These are phyloP conservation scores for Drosophila punjabiensis DNA, from an alignment of 1,140 invertebrate genomes.

Conservation along the genomic window DNA sequence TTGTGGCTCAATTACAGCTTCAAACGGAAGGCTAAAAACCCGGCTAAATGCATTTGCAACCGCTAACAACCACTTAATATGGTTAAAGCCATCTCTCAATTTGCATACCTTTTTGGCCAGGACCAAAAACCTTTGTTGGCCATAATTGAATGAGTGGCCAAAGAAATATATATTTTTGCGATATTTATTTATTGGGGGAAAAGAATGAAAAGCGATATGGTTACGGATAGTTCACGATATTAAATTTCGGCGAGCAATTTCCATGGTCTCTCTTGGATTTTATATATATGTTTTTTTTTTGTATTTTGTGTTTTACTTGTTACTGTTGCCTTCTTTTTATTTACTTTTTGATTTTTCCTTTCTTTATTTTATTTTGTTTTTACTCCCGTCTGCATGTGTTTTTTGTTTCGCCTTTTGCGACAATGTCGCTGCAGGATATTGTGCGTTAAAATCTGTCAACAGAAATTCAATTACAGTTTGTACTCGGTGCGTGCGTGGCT, in stretches of 20 bases:
- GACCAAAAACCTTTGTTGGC: conserved; percentile 8
- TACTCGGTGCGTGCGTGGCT: conserved; percentile 26
- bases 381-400: conserved; percentile 13
- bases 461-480: conserved; percentile 81
- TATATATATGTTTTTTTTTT: conserved; percentile 11
- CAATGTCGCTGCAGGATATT: conserved; percentile 77
- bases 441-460: conserved; percentile 82
- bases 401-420: conserved; percentile 39
- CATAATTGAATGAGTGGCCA: conserved; percentile 29
- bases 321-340: neutral
- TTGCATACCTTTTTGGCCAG: neutral
- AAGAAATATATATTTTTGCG: conserved; percentile 14
- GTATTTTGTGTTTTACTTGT: neutral
- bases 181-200: conserved; percentile 22
- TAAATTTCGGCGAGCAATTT: conserved; percentile 20
- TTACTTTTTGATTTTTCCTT: neutral
- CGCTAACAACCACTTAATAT: conserved; percentile 23
- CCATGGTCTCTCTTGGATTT: conserved; percentile 18
- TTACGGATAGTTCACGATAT: conserved; percentile 8
- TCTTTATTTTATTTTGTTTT: conserved; percentile 1
- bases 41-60: conserved; percentile 2
- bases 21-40: neutral
- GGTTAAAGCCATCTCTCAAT: neutral
- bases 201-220: neutral
- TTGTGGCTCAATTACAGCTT: conserved; percentile 13